Evolutionary conservation across 2,888 invertebrate species (phyloP), one percentile per base, ranked within the genome.

Genomic region (Bhutanitis thaidina): DNA sequence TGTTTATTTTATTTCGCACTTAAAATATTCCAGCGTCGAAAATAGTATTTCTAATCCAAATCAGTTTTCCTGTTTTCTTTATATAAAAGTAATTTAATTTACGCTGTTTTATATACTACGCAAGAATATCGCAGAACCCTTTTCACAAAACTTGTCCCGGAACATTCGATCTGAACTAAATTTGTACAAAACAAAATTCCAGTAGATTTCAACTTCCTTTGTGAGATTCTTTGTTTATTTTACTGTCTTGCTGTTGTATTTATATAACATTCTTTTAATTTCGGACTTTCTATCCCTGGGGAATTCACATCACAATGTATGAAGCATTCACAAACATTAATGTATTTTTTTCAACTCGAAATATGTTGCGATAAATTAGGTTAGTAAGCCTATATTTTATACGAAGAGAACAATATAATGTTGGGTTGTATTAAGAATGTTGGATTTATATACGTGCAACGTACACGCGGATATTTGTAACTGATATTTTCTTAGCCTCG

Each of bases 91-190:
- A 80, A 83, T 82, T 80, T 80, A 80, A 82, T 84, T 71, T 80
- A 62, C 65, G 74, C 68, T 74, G 68, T 72, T 82, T 74, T 74
- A 74, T 76, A 67, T 60, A 64, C 64, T 70, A 74, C 67, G 67
- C 62, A 62, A 43, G 41, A 45, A n/a, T 20, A 75, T 65, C 72
- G 68, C 74, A 71, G 71, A 80, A 85, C 83, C 86, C 85, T 86
- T 85, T 80, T 86, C 79, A 79, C 70, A 69, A 64, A 84, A 84
- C 71, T 80, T 81, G 75, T 77, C 77, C 67, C 71, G 69, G 72
- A 76, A 72, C 77, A 80, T 85, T 85, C 81, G 80, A 85, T 85
- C 72, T 77, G 75, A 79, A 84, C 82, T 84, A 78, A 80, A 83
- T 83, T 83, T 84, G 78, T 77, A 77, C 75, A 72, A 79, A 76